A percentile compares a stretch with the other conserved stretches of the same genome.
These are phyloP conservation scores for Illadopsis cleaveri DNA, from an alignment of 2,113 vertebrate genomes.

Conservation along the genomic window DNA sequence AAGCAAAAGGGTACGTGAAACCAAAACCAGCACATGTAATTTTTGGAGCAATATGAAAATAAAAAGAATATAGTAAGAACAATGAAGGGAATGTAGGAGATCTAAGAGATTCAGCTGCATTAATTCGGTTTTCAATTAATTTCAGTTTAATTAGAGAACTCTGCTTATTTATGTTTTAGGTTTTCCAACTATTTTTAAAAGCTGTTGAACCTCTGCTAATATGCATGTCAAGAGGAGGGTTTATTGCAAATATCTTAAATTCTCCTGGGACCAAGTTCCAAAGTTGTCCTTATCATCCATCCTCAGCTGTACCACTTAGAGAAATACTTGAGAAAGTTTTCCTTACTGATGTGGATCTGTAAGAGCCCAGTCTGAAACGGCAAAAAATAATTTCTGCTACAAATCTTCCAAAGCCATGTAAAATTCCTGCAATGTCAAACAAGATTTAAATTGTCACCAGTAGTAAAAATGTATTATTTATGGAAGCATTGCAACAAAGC, in stretches of 20 bases:
- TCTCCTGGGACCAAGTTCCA: background rate
- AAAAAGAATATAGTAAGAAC: background rate
- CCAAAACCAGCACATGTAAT: background rate
- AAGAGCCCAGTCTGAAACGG: conserved; percentile 87
- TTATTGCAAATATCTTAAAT: background rate
- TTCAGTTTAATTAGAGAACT: background rate
- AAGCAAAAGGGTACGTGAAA: background rate
- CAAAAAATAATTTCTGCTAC: conserved; percentile 91
- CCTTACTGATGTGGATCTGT: conserved; percentile 81
- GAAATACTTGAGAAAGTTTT: conserved; percentile 36
- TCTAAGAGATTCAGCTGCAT: background rate
- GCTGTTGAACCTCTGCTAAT: background rate
- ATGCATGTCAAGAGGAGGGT: background rate
- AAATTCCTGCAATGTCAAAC: conserved; percentile 82
- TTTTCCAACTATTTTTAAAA: background rate
- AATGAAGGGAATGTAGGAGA: background rate
- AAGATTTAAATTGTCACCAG: background rate
- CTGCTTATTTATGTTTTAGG: background rate
- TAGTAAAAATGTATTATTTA: background rate
- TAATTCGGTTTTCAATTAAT: background rate
- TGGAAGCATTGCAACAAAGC: background rate
- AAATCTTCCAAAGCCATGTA: conserved; percentile 89
- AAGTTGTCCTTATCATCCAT: background rate
- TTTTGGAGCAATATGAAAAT: background rate
- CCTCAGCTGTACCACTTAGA: background rate